phyloP scores from a whole-genome alignment of 2,113 vertebrate genomes.

The Elachura formosa region DNA sequence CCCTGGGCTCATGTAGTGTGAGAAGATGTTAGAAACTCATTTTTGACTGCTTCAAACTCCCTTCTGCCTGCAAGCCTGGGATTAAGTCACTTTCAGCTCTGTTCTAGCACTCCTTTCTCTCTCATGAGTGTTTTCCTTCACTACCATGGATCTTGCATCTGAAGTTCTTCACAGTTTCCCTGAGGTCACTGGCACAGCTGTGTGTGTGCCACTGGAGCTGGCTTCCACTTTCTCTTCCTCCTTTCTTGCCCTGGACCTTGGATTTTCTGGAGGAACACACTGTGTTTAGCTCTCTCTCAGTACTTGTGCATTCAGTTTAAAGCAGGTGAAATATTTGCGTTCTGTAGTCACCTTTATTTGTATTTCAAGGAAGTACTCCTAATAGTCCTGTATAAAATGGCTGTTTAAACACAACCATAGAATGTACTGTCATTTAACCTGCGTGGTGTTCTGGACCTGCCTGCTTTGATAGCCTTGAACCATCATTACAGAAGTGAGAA shows the following conservation, averaged over 20 bases:
- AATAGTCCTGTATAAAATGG: not conserved
- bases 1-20: not conserved
- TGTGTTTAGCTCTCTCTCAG: not conserved
- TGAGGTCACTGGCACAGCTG: not conserved
- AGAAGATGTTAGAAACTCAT: not conserved
- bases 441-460: not conserved
- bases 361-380: not conserved
- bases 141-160: not conserved
- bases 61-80: not conserved
- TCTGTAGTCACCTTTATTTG: not conserved
- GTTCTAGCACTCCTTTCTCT: not conserved
- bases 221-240: not conserved
- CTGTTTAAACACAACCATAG: not conserved
- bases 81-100: not conserved
- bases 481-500: not conserved
- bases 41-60: not conserved
- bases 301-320: not conserved
- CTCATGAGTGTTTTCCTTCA: not conserved
- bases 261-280: not conserved
- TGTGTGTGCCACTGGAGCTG: no score
- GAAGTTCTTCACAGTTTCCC: fast-evolving
- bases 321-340: not conserved
- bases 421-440: not conserved
- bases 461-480: not conserved
- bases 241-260: not conserved